phyloP scores from a whole-genome alignment of 2,888 invertebrate species.

The Lypha dubia region DNA sequence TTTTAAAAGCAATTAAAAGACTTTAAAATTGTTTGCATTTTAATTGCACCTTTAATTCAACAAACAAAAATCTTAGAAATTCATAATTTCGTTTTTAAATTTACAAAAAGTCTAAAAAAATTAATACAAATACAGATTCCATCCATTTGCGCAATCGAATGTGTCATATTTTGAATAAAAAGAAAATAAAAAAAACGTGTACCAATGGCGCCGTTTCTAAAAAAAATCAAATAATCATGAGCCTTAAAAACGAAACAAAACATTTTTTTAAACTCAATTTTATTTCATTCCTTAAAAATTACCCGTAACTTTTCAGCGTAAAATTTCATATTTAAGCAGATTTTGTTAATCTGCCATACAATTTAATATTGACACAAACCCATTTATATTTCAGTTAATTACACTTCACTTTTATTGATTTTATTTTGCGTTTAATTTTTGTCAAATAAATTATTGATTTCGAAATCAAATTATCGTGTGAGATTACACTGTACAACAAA shows the following conservation, averaged over 20 bases:
- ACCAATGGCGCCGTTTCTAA: neutral
- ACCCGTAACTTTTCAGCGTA: conserved; percentile 23
- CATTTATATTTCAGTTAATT: neutral
- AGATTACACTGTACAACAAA: neutral
- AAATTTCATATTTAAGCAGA: conserved; percentile 42
- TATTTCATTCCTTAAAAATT: neutral
- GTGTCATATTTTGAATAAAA: neutral
- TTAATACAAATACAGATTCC: neutral
- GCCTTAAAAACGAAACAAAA: neutral
- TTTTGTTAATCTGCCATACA: conserved; percentile 21
- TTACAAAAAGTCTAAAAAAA: neutral
- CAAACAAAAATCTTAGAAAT: neutral
- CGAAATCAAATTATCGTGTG: neutral
- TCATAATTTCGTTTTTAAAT: too few relatives aligned
- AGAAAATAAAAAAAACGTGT: neutral
- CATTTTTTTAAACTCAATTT: neutral
- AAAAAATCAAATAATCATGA: conserved; percentile 4
- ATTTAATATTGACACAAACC: conserved; percentile 35
- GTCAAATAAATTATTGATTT: neutral
- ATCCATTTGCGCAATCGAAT: too few relatives aligned
- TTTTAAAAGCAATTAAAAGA: neutral
- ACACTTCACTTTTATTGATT: neutral
- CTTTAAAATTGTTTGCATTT: neutral
- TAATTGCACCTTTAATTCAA: neutral
- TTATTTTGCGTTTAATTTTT: neutral